Evolutionary conservation across 2,888 invertebrate species (phyloP), one percentile per base, ranked within the genome.

Genomic region (Thelaira solivaga): DNA sequence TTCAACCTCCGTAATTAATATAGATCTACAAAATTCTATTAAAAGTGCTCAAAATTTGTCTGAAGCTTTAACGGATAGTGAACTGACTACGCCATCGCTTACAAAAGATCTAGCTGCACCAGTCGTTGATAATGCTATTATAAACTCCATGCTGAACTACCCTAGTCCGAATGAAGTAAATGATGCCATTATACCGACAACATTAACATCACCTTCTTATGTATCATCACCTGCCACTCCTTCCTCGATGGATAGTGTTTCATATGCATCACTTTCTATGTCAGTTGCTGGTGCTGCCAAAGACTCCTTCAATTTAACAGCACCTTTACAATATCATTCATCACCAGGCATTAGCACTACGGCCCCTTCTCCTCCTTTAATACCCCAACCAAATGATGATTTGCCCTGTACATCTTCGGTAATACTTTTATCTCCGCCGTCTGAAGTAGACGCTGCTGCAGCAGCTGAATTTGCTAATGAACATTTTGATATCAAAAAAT

Each of bases 131-230:
- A 84, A 85, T 53, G 82, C 83, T 26, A 82, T 86, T 22, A 83
- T 86, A 76, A 82, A 86, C 57, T 82, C 83, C 29, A 85, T 86
- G 83, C 77, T 85, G 51, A 82, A 82, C 68, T 29, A 84, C 79
- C 82, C 82, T 69, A 82, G 80, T 69, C 78, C 65, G 18, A 72
- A 64, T 57, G 65, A 62, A 31, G 31, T 71, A 1, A 71, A 74
- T 53, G 31, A 16, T 16, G 39, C 29, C 6, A 47, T 53, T 34
- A 31, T 67, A n/a, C 41, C 47, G 11, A 11, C 39, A 34, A 20
- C 41, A 18, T 7, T 55, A 65, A 34, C 65, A 26, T 57, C 78
- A 5, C 65, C 74, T 3, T 16, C 24, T 22, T 59, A 69, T 47
- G 24, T 31, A 1, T 22, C 59, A 18, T 22, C 39, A 45, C 29